These are phyloP conservation scores for Pelagia noctiluca DNA, from an alignment of 30 jellyfish, hydroid and myxozoan genomes.

Conservation along the genomic window DNA sequence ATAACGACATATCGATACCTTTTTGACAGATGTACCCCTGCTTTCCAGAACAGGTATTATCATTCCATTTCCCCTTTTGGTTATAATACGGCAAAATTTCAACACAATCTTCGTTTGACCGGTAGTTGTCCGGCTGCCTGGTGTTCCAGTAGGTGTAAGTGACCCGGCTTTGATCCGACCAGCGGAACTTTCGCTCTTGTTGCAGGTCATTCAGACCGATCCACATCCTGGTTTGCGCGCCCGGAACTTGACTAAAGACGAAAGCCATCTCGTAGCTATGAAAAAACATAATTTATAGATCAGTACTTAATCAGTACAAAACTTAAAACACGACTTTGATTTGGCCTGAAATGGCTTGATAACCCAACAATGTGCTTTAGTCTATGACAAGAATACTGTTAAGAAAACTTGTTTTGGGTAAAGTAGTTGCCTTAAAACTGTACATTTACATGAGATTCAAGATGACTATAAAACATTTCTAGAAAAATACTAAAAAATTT, in stretches of 20 bases:
- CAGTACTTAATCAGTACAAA: background rate
- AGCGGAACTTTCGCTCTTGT: conserved; percentile 73
- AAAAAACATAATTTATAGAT: background rate
- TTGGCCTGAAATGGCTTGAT: too few species aligned
- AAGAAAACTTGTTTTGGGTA: too few species aligned
- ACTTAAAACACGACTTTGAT: too few species aligned
- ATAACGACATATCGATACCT: too few species aligned
- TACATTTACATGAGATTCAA: too few species aligned
- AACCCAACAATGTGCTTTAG: too few species aligned
- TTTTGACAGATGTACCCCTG: conserved; percentile 88
- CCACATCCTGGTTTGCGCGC: conserved; percentile 41
- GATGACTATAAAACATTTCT: too few species aligned
- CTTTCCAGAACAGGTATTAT: conserved; percentile 55
- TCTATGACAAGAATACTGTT: too few species aligned
- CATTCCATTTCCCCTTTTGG: conserved; percentile 93
- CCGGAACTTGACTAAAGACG: conserved; percentile 80
- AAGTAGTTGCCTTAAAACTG: too few species aligned
- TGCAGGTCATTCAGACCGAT: conserved; percentile 87
- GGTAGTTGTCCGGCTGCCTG: conserved; percentile 83
- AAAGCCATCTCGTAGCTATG: conserved; percentile 82
- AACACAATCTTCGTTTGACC: conserved; percentile 87
- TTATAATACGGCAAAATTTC: conserved; percentile 76
- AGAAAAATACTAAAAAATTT: too few species aligned
- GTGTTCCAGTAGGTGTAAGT: conserved; percentile 81
- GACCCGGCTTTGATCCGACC: conserved; percentile 91